A percentile compares a stretch with the other conserved stretches of the same genome.
Conservation (phyloP, 1,140 invertebrate genomes). For the Acarapis woodi region DNA sequence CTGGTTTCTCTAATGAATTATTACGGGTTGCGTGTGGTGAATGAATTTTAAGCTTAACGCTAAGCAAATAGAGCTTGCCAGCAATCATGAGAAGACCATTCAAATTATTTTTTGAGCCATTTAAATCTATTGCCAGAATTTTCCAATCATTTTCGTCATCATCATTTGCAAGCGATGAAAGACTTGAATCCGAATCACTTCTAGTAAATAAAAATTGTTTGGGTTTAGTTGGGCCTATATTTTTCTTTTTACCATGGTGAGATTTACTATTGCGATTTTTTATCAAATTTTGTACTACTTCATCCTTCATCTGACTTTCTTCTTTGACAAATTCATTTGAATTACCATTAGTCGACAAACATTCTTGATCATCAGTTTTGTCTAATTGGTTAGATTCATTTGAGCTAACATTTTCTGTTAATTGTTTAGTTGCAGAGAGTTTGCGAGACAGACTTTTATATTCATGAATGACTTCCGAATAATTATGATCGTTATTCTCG, state of each 20-base stretch:
- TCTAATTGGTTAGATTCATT: too few species aligned
- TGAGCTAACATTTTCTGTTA: constrained; percentile 1
- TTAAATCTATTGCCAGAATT: constrained; percentile 27
- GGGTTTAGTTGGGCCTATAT: constrained; percentile 20
- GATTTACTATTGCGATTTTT: constrained; percentile 2
- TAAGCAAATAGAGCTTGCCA: constrained; percentile 29
- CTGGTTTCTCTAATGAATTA: constrained; percentile 8
- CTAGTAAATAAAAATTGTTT: constrained; percentile 28
- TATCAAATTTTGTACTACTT: too few species aligned
- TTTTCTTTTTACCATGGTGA: not conserved
- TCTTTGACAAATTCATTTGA: not conserved
- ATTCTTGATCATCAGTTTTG: too few species aligned
- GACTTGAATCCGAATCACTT: constrained; percentile 23
- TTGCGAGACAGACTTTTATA: constrained; percentile 31
- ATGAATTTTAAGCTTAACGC: constrained; percentile 28
- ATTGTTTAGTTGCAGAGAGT: constrained; percentile 9
- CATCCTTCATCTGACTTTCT: too few species aligned
- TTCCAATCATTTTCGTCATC: constrained; percentile 33
- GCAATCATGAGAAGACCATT: constrained; percentile 32
- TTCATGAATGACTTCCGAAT: constrained; percentile 45
- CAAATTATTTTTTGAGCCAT: constrained; percentile 28
- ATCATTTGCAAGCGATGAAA: constrained; percentile 19
- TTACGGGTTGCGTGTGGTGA: constrained; percentile 16
- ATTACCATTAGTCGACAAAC: too few species aligned
- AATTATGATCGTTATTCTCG: constrained; percentile 29